A percentile compares a stretch with the other conserved stretches of the same genome.
phyloP scores from a whole-genome alignment of 2,888 invertebrate genomes.

The Artemia sinica region DNA sequence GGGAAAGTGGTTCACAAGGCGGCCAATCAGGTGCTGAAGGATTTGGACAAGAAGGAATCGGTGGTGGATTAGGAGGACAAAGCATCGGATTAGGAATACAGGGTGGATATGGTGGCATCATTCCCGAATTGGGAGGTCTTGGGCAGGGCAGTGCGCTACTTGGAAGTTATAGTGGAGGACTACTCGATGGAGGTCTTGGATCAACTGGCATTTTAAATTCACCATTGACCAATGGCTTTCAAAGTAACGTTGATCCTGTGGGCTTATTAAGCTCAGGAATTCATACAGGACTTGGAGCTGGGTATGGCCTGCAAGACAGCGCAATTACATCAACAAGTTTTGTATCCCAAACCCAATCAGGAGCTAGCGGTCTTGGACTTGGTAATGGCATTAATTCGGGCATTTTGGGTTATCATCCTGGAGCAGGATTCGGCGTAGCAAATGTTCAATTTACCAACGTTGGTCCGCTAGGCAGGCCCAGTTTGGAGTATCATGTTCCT shows the following conservation, averaged over 20 bases:
- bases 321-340: background rate
- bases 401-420: background rate
- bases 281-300: background rate
- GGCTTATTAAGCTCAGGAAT: background rate
- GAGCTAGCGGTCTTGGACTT: background rate
- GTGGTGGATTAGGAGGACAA: background rate
- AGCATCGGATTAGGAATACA: background rate
- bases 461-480: background rate
- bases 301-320: background rate
- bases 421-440: conserved; percentile 3
- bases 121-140: background rate
- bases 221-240: no score
- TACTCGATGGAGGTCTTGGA: background rate
- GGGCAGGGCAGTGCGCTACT: background rate
- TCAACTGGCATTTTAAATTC: no score
- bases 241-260: background rate
- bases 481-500: background rate
- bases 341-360: background rate
- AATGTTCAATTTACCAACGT: background rate
- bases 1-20: no score
- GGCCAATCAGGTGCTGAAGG: no score
- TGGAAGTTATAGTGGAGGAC: background rate
- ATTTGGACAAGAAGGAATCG: background rate
- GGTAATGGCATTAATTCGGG: background rate
- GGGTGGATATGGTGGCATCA: background rate